These are phyloP conservation scores for Lepidurus packardi DNA, from an alignment of 1,140 invertebrate species.

Conservation along the genomic window DNA sequence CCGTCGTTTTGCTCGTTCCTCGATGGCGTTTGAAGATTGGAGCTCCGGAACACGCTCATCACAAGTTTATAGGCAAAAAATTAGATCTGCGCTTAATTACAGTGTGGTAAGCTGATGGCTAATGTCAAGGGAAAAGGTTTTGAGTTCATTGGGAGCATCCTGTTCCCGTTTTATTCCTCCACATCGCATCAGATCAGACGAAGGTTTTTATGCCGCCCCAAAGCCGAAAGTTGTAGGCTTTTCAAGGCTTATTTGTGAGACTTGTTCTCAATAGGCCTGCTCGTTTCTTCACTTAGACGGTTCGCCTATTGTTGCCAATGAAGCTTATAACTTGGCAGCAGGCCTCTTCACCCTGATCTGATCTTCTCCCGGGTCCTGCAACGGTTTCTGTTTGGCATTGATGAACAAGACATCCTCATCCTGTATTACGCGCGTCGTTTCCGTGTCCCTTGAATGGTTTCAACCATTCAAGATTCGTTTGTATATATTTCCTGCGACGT, in stretches of 20 bases:
- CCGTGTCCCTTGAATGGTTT: not conserved
- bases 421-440: not conserved
- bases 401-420: slow-evolving; percentile 21
- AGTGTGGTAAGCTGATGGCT: too few species aligned
- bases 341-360: not conserved
- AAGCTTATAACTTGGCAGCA: slow-evolving; percentile 3
- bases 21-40: not conserved
- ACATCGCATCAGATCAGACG: not conserved
- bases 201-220: too few species aligned
- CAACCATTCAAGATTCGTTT: too few species aligned
- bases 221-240: not conserved
- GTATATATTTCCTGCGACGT: too few species aligned
- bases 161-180: not conserved
- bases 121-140: not conserved
- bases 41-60: too few species aligned
- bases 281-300: not conserved
- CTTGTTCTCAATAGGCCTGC: not conserved
- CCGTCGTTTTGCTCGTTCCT: not conserved
- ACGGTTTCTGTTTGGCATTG: slow-evolving; percentile 12
- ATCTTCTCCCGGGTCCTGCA: not conserved
- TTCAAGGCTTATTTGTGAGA: not conserved
- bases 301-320: not conserved
- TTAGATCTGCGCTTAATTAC: too few species aligned
- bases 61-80: not conserved
- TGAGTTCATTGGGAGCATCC: not conserved